Evolutionary conservation across 2,888 invertebrate species (phyloP), one percentile per base, ranked within the genome.

Genomic region (Pardosa pseudoannulata): DNA sequence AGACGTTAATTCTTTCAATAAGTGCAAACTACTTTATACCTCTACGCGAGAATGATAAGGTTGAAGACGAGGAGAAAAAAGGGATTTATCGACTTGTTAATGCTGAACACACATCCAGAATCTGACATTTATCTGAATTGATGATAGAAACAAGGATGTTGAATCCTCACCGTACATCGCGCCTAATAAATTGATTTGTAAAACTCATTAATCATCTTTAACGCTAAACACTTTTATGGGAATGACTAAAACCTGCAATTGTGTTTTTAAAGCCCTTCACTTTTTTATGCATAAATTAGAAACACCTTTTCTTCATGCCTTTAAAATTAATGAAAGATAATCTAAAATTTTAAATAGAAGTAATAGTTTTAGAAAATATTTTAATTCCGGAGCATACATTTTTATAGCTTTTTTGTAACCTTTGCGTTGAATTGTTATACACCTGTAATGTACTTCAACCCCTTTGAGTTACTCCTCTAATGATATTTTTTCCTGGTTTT

Each of bases 61-160:
- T 5, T 5, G 9, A 13, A 13, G 2, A 46, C 2, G 16, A 13
- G 16, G 16, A 46, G n/a, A 13, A 46, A 13, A 46, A 46, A 46
- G 41, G 41, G 41, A 46, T 46, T 46, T 46, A 46, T 46, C 41
- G 41, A 46, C 41, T 46, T 46, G 41, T 46, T 46, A 46, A 46
- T 46, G 41, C 41, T 46, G 41, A 46, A 46, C 41, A 46, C 41
- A 46, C 41, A 46, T 46, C 16, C 41, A 16, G 13, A 16, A 2
- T 46, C 41, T 56, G 56, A 56, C 56, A 56, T 56, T 56, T 56
- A 56, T 56, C 19, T 56, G 56, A 23, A 56, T 56, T 19, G 56
- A 56, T 19, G 56, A 56, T 56, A 23, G 56, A 56, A 56, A 56
- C 56, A 56, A 23, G 23, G 56, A 19, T 56, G 56, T 56, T 56